phyloP scores from a whole-genome alignment of 2,797 vertebrate genomes.

The Tarsius wallacei region DNA sequence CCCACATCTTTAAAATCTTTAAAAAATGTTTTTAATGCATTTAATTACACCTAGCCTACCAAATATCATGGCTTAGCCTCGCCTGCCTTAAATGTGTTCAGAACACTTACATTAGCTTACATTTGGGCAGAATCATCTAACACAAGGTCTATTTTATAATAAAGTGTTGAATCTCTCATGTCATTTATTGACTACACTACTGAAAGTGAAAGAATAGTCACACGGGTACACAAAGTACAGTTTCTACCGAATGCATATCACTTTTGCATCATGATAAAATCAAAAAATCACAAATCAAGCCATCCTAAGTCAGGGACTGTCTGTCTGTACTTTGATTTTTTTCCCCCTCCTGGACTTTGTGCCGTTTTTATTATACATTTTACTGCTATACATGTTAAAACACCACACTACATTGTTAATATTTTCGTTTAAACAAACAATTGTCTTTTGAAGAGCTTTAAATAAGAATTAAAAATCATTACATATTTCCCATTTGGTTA shows the following conservation, averaged over 20 bases:
- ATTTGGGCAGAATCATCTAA: background rate
- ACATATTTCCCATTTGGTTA: background rate
- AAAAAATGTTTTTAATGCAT: too few species aligned
- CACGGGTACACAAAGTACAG: background rate
- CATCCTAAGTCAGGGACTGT: background rate
- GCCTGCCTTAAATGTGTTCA: background rate
- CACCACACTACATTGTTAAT: background rate
- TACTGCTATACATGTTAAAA: background rate
- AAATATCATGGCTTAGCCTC: background rate
- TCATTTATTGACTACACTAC: background rate
- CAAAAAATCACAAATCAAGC: background rate
- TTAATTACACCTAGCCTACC: background rate
- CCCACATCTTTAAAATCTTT: too few species aligned
- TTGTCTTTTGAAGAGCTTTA: background rate
- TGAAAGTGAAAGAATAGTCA: background rate
- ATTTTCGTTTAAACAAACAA: background rate
- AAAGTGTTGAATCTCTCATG: background rate
- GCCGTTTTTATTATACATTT: background rate
- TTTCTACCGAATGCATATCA: background rate
- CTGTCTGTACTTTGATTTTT: background rate
- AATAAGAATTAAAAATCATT: background rate
- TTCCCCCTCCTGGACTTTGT: background rate
- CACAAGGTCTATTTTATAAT: background rate
- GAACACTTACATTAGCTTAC: background rate
- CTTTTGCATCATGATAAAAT: background rate